Base-by-base conservation (phyloP, 2,888 invertebrate genomes). In the Caenorhabditis uteleia region DNA sequence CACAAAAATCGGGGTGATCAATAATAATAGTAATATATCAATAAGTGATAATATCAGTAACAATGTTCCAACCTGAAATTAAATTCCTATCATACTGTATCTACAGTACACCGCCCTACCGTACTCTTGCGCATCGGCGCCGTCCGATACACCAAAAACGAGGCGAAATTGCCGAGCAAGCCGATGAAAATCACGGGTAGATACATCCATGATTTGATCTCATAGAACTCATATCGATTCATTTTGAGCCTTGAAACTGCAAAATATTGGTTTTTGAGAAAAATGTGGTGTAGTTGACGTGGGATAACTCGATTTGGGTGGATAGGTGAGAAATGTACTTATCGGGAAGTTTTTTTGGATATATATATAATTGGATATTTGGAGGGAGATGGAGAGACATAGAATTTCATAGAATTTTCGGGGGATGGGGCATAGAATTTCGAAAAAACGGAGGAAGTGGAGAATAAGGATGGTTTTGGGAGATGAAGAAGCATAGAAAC, bases 121-220 rank as follows among this genome's bases (percentile, higher is more conserved):
- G 64, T 58, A 25, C 58, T 58, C 33, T 57, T 65, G 23, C 64
- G 26, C 64, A 65, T 65, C 8, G 44, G 58, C 2, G 58, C 46
- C 10, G 58, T 58, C 16, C 54, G 36, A 39, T 65, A 65, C 26
- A 65, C 58, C 14, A 65, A 42, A 38, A 65, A 65, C 7, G 54
- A 49, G 10, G 55, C 58, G n/a, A 65, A 58, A 42, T 65, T 65
- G 33, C 64, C 64, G 27, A 65, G 53, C n/a, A 65, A 40, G 23
- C 64, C 64, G 23, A 65, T 50, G 40, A 58, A 44, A 14, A 62
- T 50, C 2, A 62, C 56, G 1, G 62, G 62, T 7, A 62, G 26
- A 33, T 62, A 62, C 36, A 56, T 33, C 62, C 61, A 61, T 25
- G 61, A 49, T 40, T 61, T 61, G 23, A 61, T 43, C 46, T 55